Evolutionary conservation across 1,140 invertebrate genomes (phyloP).

Genomic region (Halesus radiatus): DNA sequence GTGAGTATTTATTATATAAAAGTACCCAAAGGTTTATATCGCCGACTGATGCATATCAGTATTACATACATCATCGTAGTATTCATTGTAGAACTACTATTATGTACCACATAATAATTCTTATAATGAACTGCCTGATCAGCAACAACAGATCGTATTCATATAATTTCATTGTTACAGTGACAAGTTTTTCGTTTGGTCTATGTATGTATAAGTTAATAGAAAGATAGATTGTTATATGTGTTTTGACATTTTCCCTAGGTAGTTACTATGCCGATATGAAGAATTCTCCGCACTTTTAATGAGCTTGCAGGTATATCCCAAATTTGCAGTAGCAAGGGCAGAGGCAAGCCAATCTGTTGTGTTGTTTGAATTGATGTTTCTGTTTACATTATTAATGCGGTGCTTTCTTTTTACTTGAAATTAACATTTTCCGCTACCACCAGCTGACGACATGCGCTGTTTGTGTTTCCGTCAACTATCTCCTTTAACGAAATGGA

Average conservation of each 20-base stretch:
- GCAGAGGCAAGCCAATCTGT: background rate
- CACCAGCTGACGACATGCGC: background rate
- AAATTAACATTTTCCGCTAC: constrained; percentile 26
- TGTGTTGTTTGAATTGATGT: constrained; percentile 36
- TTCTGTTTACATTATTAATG: constrained; percentile 19
- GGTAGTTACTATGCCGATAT: constrained; percentile 53
- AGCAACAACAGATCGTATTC: too few species aligned
- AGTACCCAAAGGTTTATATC: too few species aligned
- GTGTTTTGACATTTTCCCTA: constrained; percentile 38
- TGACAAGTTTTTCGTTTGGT: too few species aligned
- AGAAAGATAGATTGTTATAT: background rate
- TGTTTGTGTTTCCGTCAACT: constrained; percentile 24
- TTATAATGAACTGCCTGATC: too few species aligned
- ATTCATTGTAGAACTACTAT: too few species aligned
- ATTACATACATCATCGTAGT: too few species aligned
- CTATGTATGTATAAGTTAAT: too few species aligned
- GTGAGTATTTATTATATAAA: constrained; percentile 35
- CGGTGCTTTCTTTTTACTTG: constrained; percentile 7
- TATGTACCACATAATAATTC: too few species aligned
- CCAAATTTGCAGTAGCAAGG: constrained; percentile 15
- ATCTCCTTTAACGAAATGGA: background rate
- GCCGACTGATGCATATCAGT: too few species aligned
- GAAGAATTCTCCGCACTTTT: constrained; percentile 31
- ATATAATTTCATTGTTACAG: too few species aligned
- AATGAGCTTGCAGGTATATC: constrained; percentile 27